Evolutionary conservation across 2,888 invertebrate species (phyloP), one percentile per base, ranked within the genome.

Genomic region (Oasisia sp.): DNA sequence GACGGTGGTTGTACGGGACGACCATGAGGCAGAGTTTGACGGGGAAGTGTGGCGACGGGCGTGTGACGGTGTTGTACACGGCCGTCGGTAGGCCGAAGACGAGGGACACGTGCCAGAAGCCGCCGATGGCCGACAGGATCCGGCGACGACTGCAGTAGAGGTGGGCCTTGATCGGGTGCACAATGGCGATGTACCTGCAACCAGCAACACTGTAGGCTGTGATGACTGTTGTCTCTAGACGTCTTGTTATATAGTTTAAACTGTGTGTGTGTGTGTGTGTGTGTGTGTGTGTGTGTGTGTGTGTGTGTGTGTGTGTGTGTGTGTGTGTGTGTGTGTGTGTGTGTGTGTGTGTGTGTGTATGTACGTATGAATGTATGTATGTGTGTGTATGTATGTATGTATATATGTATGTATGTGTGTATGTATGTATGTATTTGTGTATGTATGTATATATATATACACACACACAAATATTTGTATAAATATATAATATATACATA

Each of bases 111-210:
- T 96, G 95, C 96, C 96, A 96, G 91, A 96, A 95, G 92, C 95
- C 92, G 19, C 94, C 94, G 7, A 96, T 95, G n/a, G 95, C 95
- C 3, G 95, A 92, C 0, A 95, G 94, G 27, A 96, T 95, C 3
- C 96, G 94, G 7, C 94, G 94, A 32, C 95, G 94, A 93, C 95
- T 96, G 93, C 96, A 96, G 92, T 96, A 93, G 90, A 96, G 95
- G 94, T 96, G 96, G 7, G 96, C 96, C 93, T 95, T 95, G 92
- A 96, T 96, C 0, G 96, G 96, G 92, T 96, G 96, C 27, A 96
- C 95, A 32, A 96, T 96, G 32, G 96, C 96, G 27, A 96, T 95
- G 94, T 96, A 96, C 92, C 96, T 96, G 95, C 74, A 74, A 74
- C 74, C 27, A 56, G 7, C 11, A 89, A 89, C 50, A 50, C 1